Conservation (phyloP, 2,888 invertebrate species). For the Dyspetes luteomarginatus region DNA sequence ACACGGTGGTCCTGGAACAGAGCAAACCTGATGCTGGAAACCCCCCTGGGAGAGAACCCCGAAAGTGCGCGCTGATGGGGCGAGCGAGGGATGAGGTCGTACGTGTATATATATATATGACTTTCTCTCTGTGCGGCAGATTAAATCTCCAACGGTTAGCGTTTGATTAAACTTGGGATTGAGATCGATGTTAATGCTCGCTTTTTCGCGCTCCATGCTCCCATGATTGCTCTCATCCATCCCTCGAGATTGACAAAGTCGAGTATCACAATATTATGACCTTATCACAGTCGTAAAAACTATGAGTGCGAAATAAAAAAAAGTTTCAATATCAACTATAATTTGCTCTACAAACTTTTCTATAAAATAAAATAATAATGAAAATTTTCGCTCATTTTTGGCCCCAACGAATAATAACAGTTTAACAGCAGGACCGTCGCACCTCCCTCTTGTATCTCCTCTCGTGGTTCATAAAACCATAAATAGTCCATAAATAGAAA, state of each 20-base stretch:
- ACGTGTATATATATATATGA: conserved; percentile 65
- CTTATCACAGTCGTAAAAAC: conserved; percentile 1
- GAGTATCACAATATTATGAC: conserved; percentile 22
- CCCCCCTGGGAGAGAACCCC: conserved; percentile 43
- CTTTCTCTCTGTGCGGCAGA: conserved; percentile 73
- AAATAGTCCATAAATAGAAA: too few relatives aligned
- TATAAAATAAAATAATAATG: too few relatives aligned
- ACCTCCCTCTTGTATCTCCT: conserved; percentile 64
- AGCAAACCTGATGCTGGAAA: conserved; percentile 37
- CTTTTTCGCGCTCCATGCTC: conserved; percentile 63
- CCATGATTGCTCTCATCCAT: conserved; percentile 73
- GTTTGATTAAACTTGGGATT: conserved; percentile 83
- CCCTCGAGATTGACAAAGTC: conserved; percentile 50
- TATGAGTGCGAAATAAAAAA: not conserved
- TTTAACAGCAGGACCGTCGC: conserved; percentile 77
- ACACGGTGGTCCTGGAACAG: conserved; percentile 58
- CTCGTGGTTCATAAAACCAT: conserved; percentile 73
- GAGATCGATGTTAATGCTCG: conserved; percentile 81
- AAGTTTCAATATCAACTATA: too few relatives aligned
- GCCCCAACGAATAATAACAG: conserved; percentile 80
- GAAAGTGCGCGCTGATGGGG: conserved; percentile 52
- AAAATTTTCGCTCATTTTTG: too few relatives aligned
- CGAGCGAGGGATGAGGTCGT: conserved; percentile 66
- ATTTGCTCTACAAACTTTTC: too few relatives aligned
- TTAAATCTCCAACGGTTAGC: conserved; percentile 83